phyloP scores from a whole-genome alignment of 2,113 vertebrate species.

The Takifugu bimaculatus region DNA sequence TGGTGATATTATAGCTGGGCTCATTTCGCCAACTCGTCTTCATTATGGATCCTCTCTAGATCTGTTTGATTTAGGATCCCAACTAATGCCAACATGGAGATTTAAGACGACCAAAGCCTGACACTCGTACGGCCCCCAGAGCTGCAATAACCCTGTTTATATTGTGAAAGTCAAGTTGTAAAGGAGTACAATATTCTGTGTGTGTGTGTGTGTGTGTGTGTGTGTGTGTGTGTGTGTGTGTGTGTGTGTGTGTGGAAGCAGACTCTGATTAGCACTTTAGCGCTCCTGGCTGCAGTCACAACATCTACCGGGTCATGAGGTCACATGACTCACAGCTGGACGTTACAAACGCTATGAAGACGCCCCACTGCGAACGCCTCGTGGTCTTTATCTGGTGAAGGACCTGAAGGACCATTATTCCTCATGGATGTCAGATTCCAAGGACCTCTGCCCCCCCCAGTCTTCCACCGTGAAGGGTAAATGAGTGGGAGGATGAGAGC shows the following conservation, averaged over 20 bases:
- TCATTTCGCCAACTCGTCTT: too few species aligned
- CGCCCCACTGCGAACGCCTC: slow-evolving; percentile 4
- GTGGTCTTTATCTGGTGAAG: slow-evolving; percentile 7
- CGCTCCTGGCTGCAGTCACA: slow-evolving; percentile 1
- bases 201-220: too few species aligned
- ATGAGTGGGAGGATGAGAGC: neutral
- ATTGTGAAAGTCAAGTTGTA: too few species aligned
- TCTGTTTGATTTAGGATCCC: too few species aligned
- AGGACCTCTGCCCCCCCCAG: neutral
- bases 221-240: neutral
- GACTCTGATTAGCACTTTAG: slow-evolving; percentile 5
- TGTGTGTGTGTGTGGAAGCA: slow-evolving; percentile 4
- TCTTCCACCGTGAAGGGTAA: neutral
- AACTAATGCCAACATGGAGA: too few species aligned
- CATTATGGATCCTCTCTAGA: too few species aligned
- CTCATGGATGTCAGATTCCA: neutral
- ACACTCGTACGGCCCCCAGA: too few species aligned
- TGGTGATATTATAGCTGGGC: too few species aligned
- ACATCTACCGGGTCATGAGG: slow-evolving; percentile 29
- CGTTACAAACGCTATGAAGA: slow-evolving; percentile 18
- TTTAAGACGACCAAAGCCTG: too few species aligned
- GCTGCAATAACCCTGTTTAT: too few species aligned
- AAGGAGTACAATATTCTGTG: too few species aligned
- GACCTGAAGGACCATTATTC: slow-evolving; percentile 13
- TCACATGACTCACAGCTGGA: slow-evolving; percentile 41